Conservation (phyloP, 2,888 invertebrate genomes). For the Ceraclea dissimilis region DNA sequence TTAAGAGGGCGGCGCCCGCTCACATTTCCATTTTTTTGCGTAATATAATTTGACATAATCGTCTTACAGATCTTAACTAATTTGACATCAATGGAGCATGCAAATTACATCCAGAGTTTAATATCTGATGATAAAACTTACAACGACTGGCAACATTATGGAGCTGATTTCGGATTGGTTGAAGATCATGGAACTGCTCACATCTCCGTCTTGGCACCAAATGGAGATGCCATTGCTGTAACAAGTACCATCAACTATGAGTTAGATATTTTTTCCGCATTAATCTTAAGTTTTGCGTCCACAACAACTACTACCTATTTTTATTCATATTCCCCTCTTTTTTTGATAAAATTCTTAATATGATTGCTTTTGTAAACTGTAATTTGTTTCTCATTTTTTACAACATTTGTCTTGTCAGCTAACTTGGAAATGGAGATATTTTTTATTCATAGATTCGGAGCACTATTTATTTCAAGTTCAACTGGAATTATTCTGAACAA, state of each 20-base stretch:
- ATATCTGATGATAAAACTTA: slow-evolving; percentile 55
- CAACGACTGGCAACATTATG: slow-evolving; percentile 63
- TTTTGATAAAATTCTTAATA: too few relatives aligned
- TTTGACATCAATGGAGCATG: slow-evolving; percentile 57
- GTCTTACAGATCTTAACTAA: slow-evolving; percentile 60
- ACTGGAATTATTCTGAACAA: slow-evolving; percentile 82
- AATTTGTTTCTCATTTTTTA: too few relatives aligned
- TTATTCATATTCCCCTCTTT: too few relatives aligned
- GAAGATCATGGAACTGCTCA: slow-evolving; percentile 88
- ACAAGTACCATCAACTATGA: slow-evolving; percentile 87
- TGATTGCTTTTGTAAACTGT: too few relatives aligned
- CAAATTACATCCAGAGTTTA: slow-evolving; percentile 34
- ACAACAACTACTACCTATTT: too few relatives aligned
- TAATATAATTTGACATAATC: too few relatives aligned
- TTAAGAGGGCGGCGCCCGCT: too few relatives aligned
- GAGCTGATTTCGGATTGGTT: slow-evolving; percentile 52
- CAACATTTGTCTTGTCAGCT: too few relatives aligned
- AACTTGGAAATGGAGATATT: too few relatives aligned
- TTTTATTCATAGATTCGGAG: slow-evolving; percentile 74
- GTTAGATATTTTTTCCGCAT: slow-evolving; percentile 59
- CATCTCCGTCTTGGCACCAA: slow-evolving; percentile 70
- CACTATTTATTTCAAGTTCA: slow-evolving; percentile 60
- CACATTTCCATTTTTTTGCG: too few relatives aligned
- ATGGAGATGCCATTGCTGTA: slow-evolving; percentile 84
- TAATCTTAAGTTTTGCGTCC: too few relatives aligned